Evolutionary conservation across 2,888 invertebrate genomes (phyloP), one percentile per base, ranked within the genome.

Genomic region (Ceraclea dissimilis): DNA sequence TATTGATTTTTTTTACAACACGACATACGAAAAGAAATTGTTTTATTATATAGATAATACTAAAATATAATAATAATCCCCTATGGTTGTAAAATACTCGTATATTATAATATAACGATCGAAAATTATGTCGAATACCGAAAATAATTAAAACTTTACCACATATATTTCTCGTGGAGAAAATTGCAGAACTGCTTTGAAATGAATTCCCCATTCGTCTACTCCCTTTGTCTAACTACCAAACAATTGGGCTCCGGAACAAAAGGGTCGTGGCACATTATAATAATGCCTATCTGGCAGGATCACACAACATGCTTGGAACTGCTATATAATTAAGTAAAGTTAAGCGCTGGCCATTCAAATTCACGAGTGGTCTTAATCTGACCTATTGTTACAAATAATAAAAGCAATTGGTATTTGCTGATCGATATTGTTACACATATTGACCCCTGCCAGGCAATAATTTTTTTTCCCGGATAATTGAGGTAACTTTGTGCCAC

Each of bases 211-310:
- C 39, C 39, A 39, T 16, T 39, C 16, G 16, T 39, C 16, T 39
- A 39, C 39, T 39, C 47, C 59, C 49, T 57, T 60, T 60, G 60
- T 60, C 49, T 51, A 20, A 44, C 34, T 21, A 46, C 34, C 56
- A 54, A 60, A 60, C 60, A 60, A 57, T 60, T 52, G 60, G 54
- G 49, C 49, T 21, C 48, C 54, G 54, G 57, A 57, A 60, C 60
- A 60, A 60, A 54, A 49, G 54, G 51, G 43, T 50, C 52, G 49
- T n/a, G 48, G 44, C 31, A 43, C 49, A 19, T n/a, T n/a, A n/a
- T n/a, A n/a, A n/a, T 19, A 47, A 49, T 56, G 59, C 49, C 54
- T 54, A 44, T 46, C 54, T 39, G 39, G 44, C 31, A 21, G 19
- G 57, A 51, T 51, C 51, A 53, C 47, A 54, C 52, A 57, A 60